A percentile compares a stretch with the other conserved stretches of the same genome.
phyloP scores from a whole-genome alignment of 2,888 invertebrate species.

The Ichneumon xanthorius region DNA sequence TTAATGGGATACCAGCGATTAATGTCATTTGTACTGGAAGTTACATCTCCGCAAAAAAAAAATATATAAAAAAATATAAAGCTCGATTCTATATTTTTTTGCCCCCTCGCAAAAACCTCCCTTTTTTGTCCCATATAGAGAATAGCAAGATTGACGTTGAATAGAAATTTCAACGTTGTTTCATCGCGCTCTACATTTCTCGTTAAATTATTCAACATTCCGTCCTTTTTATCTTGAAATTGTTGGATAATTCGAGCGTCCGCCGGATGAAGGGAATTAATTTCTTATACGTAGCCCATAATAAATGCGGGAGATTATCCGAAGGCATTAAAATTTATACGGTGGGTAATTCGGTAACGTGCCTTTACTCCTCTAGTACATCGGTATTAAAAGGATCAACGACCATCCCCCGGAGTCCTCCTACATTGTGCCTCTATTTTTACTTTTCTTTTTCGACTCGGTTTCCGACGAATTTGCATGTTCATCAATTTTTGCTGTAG shows the following conservation, averaged over 20 bases:
- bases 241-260: slow-evolving; percentile 45
- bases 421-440: neutral
- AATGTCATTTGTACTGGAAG: neutral
- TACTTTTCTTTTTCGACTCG: neutral
- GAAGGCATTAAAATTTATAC: slow-evolving; percentile 50
- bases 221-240: slow-evolving; percentile 53
- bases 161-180: slow-evolving; percentile 34
- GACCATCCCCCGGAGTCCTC: slow-evolving; percentile 30
- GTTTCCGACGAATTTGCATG: neutral
- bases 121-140: neutral
- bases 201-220: slow-evolving; percentile 38
- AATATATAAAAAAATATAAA: neutral
- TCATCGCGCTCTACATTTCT: neutral
- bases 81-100: too few relatives aligned
- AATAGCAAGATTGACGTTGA: slow-evolving; percentile 47
- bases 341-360: slow-evolving; percentile 46
- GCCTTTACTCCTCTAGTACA: slow-evolving; percentile 19
- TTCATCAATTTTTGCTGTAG: neutral
- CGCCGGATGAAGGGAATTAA: slow-evolving; percentile 19
- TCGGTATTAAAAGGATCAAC: slow-evolving; percentile 58
- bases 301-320: slow-evolving; percentile 62
- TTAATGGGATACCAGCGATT: slow-evolving; percentile 9
- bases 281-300: slow-evolving; percentile 8
- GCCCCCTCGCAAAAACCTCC: too few relatives aligned
- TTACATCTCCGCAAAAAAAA: neutral